Base-by-base conservation (phyloP, 1,140 invertebrate species). In the Copidosoma floridanum region DNA sequence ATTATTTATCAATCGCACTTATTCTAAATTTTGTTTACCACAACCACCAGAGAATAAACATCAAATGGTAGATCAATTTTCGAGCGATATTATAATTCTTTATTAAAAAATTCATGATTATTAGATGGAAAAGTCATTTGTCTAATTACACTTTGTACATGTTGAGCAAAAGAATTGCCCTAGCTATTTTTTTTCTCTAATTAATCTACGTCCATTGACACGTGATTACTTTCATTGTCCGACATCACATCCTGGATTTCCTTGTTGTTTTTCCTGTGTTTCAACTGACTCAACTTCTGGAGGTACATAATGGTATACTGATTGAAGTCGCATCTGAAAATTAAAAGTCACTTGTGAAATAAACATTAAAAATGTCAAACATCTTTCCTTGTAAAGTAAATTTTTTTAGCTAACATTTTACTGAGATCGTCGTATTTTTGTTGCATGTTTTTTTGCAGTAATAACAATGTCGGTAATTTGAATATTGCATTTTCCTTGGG, bases 391-490 rank as follows among this genome's bases (percentile, higher is more conserved):
- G 14, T 8, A 35, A 35, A 53, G 35, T 12, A 32, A 32, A 6
- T 32, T 32, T 32, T 32, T 32, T 32, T 32, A 56, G 86, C 89
- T 88, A 81, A 95, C 91, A 96, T 86, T 84, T 93, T 93, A 54
- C 87, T 86, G 1, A 97, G 70, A 70, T 93, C 88, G 26, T 91
- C 87, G 65, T 90, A 88, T 79, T 90, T 90, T n/a, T 84, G 84
- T 2, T 86, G 86, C 23, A 96, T 77, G 69, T 86, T 89, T 75
- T 94, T 94, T 70, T 95, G 91, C 20, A 96, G 64, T 1, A 84
- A 81, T 35, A 93, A 72, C 3, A 97, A 71, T 0, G 84, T 82
- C 0, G 87, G 84, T 69, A 89, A 85, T 37, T 81, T 76, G 40
- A 79, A 64, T 3, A 77, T 74, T 35, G 69, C 69, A 71, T 85